Conservation (phyloP, 2,888 invertebrate species). For the Brachyopa scutellaris region DNA sequence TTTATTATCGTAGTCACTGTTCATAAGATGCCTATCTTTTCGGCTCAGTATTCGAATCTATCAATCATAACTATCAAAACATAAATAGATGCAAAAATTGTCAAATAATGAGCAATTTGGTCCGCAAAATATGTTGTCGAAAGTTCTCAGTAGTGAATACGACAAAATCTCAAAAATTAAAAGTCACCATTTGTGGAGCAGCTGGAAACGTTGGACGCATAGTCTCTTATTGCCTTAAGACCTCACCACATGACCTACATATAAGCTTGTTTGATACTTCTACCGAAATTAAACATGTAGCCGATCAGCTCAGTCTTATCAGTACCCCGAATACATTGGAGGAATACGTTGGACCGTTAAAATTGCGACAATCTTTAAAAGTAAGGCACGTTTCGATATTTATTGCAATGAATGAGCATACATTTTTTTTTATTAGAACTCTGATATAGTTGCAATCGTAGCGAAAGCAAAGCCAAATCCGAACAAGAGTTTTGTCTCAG, state of each 20-base stretch:
- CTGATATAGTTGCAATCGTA: slow-evolving; percentile 58
- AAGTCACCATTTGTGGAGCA: slow-evolving; percentile 68
- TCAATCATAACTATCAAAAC: slow-evolving; percentile 9
- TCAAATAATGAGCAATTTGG: slow-evolving; percentile 40
- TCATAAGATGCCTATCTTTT: neutral
- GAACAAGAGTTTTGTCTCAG: neutral
- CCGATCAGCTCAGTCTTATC: slow-evolving; percentile 57
- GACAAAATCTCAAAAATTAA: slow-evolving; percentile 36
- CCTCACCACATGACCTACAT: slow-evolving; percentile 44
- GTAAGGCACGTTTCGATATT: slow-evolving; percentile 12
- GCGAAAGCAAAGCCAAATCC: slow-evolving; percentile 39
- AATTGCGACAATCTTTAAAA: slow-evolving; percentile 59
- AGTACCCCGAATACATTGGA: slow-evolving; percentile 56
- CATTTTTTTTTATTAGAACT: slow-evolving; percentile 33
- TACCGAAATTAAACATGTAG: slow-evolving; percentile 29
- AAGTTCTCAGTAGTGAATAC: slow-evolving; percentile 17
- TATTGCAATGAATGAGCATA: too few species aligned
- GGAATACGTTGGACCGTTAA: slow-evolving; percentile 58
- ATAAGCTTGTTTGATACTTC: slow-evolving; percentile 63
- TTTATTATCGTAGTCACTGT: neutral
- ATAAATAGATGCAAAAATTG: neutral
- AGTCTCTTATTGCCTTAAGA: slow-evolving; percentile 66
- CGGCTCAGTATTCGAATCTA: neutral
- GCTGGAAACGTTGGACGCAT: slow-evolving; percentile 66
- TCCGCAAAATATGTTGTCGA: slow-evolving; percentile 14